These are phyloP conservation scores for Dolichotis patagonum DNA, from an alignment of 2,113 vertebrate genomes.

Conservation along the genomic window DNA sequence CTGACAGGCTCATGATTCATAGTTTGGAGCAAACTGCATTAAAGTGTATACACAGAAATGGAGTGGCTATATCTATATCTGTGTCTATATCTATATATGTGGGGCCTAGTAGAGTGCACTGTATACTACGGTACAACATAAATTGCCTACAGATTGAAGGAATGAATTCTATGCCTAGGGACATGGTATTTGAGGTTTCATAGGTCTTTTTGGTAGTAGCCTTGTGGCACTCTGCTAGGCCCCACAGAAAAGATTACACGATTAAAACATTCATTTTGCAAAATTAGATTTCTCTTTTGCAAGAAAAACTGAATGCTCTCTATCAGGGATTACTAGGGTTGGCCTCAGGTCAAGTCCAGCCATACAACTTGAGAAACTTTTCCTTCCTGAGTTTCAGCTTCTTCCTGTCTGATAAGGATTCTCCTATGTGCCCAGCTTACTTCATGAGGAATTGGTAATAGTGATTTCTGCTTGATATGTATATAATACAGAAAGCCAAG, in stretches of 20 bases:
- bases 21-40: slow-evolving; percentile 13
- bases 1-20: slow-evolving; percentile 6
- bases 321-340: background rate
- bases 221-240: no score
- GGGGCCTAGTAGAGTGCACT: background rate
- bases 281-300: background rate
- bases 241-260: background rate
- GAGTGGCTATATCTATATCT: background rate
- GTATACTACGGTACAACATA: background rate
- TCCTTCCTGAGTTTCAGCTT: slow-evolving; percentile 13
- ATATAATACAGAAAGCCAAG: background rate
- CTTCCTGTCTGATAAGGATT: background rate
- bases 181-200: background rate
- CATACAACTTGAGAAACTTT: background rate
- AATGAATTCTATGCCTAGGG: background rate
- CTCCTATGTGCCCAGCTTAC: background rate
- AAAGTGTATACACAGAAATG: background rate
- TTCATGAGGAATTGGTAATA: background rate
- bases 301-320: background rate
- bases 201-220: background rate
- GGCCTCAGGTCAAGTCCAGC: background rate
- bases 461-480: background rate
- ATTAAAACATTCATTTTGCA: background rate
- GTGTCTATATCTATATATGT: background rate
- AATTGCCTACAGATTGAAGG: background rate